Conservation (phyloP, 1,140 invertebrate species). For the Pseudomyrmex sp. region DNA sequence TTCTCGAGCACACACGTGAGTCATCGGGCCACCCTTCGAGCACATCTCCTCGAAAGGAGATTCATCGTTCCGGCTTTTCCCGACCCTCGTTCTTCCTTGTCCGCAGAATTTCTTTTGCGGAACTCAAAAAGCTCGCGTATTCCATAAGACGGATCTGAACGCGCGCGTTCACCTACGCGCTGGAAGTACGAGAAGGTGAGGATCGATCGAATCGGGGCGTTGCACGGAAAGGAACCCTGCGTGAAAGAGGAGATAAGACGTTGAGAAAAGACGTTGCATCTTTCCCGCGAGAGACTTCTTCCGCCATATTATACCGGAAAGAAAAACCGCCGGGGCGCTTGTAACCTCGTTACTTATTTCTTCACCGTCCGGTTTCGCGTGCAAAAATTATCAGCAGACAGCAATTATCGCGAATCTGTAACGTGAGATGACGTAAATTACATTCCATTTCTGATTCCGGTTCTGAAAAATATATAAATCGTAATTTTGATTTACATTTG, state of each 20-base stretch:
- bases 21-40: constrained; percentile 49
- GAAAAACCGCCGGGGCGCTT: not conserved
- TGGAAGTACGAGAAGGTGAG: constrained; percentile 64
- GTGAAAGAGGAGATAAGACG: constrained; percentile 49
- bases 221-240: constrained; percentile 66
- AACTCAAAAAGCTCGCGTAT: constrained; percentile 15
- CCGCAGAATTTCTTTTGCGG: constrained; percentile 52
- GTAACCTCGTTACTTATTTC: not conserved
- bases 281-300: constrained; percentile 53
- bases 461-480: no score
- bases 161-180: not conserved
- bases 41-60: constrained; percentile 17
- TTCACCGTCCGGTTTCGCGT: not conserved
- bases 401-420: not conserved
- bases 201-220: constrained; percentile 80
- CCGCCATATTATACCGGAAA: constrained; percentile 34
- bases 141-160: constrained; percentile 61
- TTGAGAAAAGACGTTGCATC: constrained; percentile 61
- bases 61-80: constrained; percentile 3
- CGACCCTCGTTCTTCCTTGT: constrained; percentile 22
- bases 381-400: not conserved
- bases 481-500: no score
- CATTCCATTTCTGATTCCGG: no score
- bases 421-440: not conserved
- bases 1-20: constrained; percentile 43